Evolutionary conservation across 2,888 invertebrate species (phyloP).

Genomic region (Temnothorax ravouxi): DNA sequence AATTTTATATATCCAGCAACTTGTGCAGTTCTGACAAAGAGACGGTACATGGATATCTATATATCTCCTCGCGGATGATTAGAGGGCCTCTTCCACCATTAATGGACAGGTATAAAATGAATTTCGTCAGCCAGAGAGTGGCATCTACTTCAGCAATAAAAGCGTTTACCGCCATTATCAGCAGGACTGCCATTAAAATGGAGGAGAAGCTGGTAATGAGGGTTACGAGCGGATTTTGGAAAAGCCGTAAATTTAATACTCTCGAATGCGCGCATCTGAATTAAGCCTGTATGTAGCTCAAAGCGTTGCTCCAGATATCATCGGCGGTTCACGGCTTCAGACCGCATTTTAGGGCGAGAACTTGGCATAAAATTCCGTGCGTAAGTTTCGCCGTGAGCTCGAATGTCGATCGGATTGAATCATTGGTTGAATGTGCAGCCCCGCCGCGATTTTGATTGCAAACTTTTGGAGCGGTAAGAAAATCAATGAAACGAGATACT

Average conservation of each 20-base stretch:
- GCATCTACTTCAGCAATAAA: conserved; percentile 63
- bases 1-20: background rate
- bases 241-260: conserved; percentile 67
- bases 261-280: conserved; percentile 50
- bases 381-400: background rate
- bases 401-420: conserved; percentile 1
- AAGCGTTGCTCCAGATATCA: conserved; percentile 18
- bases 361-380: conserved; percentile 23
- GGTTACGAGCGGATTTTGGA: conserved; percentile 65
- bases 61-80: conserved; percentile 13
- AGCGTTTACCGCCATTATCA: conserved; percentile 66
- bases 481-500: background rate
- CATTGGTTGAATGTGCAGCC: background rate
- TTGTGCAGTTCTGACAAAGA: background rate
- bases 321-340: conserved; percentile 21
- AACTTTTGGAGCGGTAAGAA: background rate
- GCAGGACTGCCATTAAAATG: conserved; percentile 62
- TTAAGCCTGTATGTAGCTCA: conserved; percentile 58
- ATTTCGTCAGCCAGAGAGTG: conserved; percentile 48
- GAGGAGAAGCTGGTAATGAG: conserved; percentile 54
- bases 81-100: conserved; percentile 32
- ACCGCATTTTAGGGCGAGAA: conserved; percentile 18
- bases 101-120: conserved; percentile 58
- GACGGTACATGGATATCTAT: background rate
- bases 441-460: background rate